Evolutionary conservation across 92 coral and sea anemone genomes (phyloP), one percentile per base, ranked within the genome.

Genomic region (Montipora capitata): DNA sequence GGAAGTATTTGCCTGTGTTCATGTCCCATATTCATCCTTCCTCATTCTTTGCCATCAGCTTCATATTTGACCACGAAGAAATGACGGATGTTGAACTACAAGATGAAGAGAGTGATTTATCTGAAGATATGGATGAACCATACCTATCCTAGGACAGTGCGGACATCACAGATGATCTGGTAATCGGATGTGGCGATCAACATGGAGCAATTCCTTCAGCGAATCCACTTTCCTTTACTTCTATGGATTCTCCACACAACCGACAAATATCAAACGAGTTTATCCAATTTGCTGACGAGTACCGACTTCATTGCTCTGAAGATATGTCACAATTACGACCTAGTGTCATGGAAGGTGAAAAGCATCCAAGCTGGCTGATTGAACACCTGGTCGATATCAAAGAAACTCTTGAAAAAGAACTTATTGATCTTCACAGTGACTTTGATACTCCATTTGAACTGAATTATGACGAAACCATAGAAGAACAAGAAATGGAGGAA

Each of bases 371-470:
- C 68, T 82, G 87, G 87, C 79, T 82, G 52, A 68, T 35, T 43
- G 87, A 82, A 56, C 87, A 82, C 62, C 49, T 82, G 14, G 65
- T 70, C 52, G 52, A 69, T 48, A 82, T 81, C 13, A 81, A 81
- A 73, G 61, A 73, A 4, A 18, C 78, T 73, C 78, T 73, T 45
- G 59, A 73, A 13, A 48, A 73, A 3, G 43, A 73, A 27, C 78
- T 73, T 73, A 17, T 45, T 48, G 78, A 73, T 73, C 40, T 73
- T 2, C 58, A 80, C 62, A 62, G 52, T 6, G 76, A 80, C 43
- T 44, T 66, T 44, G 52, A 82, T 11, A 64, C 51, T 45, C 67
- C 87, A 16, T 82, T 70, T 82, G 78, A 82, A 82, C 64, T 70
- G 7, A 68, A 71, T 65, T 54, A 73, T 63, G 84, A 79, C 15